Evolutionary conservation across 2,888 invertebrate species (phyloP).

Genomic region (Rhimphoctona megacephalus): DNA sequence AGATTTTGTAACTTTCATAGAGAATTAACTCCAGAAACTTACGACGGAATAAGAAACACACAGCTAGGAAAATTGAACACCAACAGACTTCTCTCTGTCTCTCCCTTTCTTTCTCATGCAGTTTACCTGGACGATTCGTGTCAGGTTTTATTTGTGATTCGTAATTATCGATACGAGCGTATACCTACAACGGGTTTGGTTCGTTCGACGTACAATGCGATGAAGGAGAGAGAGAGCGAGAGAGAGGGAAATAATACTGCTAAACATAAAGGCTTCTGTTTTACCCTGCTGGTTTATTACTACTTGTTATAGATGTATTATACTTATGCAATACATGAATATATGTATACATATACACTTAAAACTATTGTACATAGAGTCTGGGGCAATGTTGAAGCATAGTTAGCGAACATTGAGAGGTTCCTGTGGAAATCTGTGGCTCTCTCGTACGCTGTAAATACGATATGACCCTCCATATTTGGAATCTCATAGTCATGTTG

Average conservation of each 20-base stretch:
- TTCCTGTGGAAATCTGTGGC: slow-evolving; percentile 43
- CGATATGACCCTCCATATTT: slow-evolving; percentile 65
- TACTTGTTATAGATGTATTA: slow-evolving; percentile 43
- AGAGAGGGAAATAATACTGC: slow-evolving; percentile 23
- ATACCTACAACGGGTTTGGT: background rate
- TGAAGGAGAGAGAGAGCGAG: slow-evolving; percentile 11
- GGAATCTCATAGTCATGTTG: slow-evolving; percentile 50
- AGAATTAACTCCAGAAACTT: background rate
- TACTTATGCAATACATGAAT: slow-evolving; percentile 1
- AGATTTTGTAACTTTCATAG: slow-evolving; percentile 19
- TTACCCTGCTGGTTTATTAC: slow-evolving; percentile 57
- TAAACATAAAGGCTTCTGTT: slow-evolving; percentile 59
- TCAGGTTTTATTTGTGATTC: slow-evolving; percentile 41
- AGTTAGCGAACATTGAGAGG: slow-evolving; percentile 53
- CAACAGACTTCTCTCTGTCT: background rate
- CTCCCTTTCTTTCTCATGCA: background rate
- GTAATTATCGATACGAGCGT: slow-evolving; percentile 54
- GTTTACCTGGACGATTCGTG: slow-evolving; percentile 10
- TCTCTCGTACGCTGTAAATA: slow-evolving; percentile 57
- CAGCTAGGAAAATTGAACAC: slow-evolving; percentile 14
- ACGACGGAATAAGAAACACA: slow-evolving; percentile 24
- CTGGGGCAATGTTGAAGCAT: slow-evolving; percentile 16
- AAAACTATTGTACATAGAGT: slow-evolving; percentile 10
- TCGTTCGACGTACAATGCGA: slow-evolving; percentile 50
- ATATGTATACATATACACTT: background rate